Evolutionary conservation across 2,797 vertebrate species (phyloP), one percentile per base, ranked within the genome.

Genomic region (Borostomias antarcticus): DNA sequence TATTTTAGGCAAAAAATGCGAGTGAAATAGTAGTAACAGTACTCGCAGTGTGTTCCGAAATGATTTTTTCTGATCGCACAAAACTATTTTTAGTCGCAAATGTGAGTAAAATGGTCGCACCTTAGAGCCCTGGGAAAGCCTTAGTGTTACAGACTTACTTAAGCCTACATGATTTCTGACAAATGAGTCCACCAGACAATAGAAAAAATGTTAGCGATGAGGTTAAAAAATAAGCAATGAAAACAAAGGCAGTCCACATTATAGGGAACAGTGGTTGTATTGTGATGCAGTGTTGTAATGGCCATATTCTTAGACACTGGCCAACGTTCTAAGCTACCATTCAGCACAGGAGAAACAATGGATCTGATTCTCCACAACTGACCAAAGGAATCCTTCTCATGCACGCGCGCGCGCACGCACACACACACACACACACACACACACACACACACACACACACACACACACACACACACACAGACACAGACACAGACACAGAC

Each of bases 291-390:
- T 52, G 23, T 23, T 21, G 23, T 52, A 52, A 52, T 26, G 50
- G 51, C 29, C 53, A 79, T 76, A 77, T 82, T 79, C 66, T 67
- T 66, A 64, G 75, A 78, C 72, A 76, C 63, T 74, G 71, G 54
- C 71, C 74, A 72, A 73, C 78, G 80, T 77, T 70, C 13, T 79
- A 80, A 21, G 68, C 69, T 67, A 70, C 79, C 54, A 74, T 78
- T 82, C 62, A 64, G 30, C 60, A 64, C 19, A 53, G 43, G 62
- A 33, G 35, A 53, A 82, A 88, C 85, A 89, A 87, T 81, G 64
- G 68, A 9, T 28, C 33, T 52, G 67, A 77, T 84, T 81, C 74
- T 76, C 54, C 76, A 28, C 10, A 53, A 69, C 48, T 43, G 32
- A 26, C 59, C 58, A 63, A 57, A 57, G n/a, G 43, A 63, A 43